These are phyloP conservation scores for Nannoperca obscura DNA, from an alignment of 2,797 vertebrate species.

Conservation along the genomic window DNA sequence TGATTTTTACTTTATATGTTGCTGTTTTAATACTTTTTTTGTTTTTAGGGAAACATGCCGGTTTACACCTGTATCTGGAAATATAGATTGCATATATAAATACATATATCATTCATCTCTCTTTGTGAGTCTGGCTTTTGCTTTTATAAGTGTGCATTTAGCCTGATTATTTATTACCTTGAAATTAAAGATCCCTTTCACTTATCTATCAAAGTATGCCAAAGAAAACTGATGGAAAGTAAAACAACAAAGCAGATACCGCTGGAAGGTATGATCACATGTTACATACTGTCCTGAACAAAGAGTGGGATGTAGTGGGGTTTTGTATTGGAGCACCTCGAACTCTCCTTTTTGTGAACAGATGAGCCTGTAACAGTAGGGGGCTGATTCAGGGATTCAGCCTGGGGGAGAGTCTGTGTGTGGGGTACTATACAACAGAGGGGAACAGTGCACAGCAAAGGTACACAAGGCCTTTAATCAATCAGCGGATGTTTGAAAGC, in stretches of 20 bases:
- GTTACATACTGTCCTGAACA: constrained; percentile 59
- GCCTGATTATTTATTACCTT: neutral
- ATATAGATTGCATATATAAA: constrained; percentile 87
- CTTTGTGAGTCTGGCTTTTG: constrained; percentile 66
- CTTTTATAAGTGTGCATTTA: constrained; percentile 33
- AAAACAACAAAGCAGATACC: constrained; percentile 34
- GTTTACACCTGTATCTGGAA: constrained; percentile 88
- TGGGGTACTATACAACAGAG: constrained; percentile 45
- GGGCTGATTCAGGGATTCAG: constrained; percentile 71
- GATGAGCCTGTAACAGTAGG: constrained; percentile 47
- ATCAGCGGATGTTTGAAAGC: constrained; percentile 64
- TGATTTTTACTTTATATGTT: constrained; percentile 74
- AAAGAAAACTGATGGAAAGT: constrained; percentile 16
- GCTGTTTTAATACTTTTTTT: constrained; percentile 77
- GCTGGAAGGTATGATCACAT: constrained; percentile 44
- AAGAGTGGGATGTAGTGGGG: constrained; percentile 27
- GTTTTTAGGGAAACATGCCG: constrained; percentile 79
- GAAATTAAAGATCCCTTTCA: neutral
- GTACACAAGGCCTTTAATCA: constrained; percentile 66
- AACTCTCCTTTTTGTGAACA: constrained; percentile 73
- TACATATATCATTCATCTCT: constrained; percentile 82
- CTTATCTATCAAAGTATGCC: neutral
- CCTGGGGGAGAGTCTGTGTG: constrained; percentile 38
- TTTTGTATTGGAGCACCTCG: constrained; percentile 55
- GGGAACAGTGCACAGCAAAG: constrained; percentile 29